Base-by-base conservation (phyloP, 2,113 vertebrate species). In the Cichladusa arquata region DNA sequence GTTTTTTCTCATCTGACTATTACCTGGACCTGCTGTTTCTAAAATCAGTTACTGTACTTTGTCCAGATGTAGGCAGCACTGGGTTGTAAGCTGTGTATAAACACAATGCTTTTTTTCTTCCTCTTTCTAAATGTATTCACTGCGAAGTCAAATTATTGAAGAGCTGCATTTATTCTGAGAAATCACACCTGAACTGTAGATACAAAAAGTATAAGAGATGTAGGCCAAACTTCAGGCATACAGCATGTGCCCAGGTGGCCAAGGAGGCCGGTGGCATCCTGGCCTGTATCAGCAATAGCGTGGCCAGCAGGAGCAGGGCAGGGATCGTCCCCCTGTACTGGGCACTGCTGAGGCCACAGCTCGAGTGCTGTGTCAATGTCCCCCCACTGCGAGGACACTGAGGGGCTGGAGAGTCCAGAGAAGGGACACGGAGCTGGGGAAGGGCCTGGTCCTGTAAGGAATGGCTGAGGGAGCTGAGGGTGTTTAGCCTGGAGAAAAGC, bases 351-450 rank as follows among this genome's bases (percentile, higher is more conserved):
- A 45, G 36, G 53, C 8, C 25, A 1, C 53, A 33, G 8, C 54
- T 76, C 0, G 4, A 51, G 1, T 9, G 2, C 62, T 26, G 18
- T 77, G 62, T 5, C 11, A 54, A 28, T 60, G 53, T 69, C 28
- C 6, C 20, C 47, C 53, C 47, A 38, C 12, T 8, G 2, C 47
- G 10, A 8, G 33, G 12, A 67, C 28, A 8, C 0, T 19, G 56
- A 8, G n/a, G 47, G 1, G 4, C 9, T 15, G 54, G 47, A 60
- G 11, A 0, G 2, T 19, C 8, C 38, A n/a, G 38, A 70, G 23
- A 40, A 61, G 24, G 10, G n/a, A 15, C 51, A 0, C 0, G 0
- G 38, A 45, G n/a, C n/a, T 78, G 47, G n/a, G 0, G 19, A 38
- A 40, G 73, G 47, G 54, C n/a, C 22, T 53, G 38, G n/a, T 40